Conservation (phyloP, 2,797 vertebrate genomes). For the Tadarida brasiliensis region DNA sequence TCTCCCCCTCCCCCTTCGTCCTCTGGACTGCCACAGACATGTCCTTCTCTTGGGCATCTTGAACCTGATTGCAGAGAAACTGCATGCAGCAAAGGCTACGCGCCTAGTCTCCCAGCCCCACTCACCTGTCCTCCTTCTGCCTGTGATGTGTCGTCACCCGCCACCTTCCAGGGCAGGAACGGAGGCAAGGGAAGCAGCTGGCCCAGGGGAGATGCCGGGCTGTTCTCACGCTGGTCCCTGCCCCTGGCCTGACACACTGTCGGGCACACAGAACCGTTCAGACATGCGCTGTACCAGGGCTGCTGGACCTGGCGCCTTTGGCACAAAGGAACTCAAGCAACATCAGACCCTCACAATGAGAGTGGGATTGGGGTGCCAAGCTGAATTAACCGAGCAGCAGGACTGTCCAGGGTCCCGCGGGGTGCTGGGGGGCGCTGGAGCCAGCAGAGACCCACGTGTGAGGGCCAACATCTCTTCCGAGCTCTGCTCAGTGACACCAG, state of each 20-base stretch:
- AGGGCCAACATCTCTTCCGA: background rate
- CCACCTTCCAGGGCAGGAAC: background rate
- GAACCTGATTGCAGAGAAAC: background rate
- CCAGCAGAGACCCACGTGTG: background rate
- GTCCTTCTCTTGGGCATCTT: background rate
- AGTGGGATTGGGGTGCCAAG: background rate
- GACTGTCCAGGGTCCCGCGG: background rate
- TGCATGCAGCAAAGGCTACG: background rate
- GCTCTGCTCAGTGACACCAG: background rate
- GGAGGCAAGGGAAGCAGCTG: background rate
- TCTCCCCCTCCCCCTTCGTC: background rate
- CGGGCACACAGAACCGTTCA: background rate
- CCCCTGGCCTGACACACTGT: background rate
- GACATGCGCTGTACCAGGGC: background rate
- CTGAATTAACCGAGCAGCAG: background rate
- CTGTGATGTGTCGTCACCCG: background rate
- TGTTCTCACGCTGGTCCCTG: background rate
- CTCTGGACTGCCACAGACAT: background rate
- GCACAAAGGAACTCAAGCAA: background rate
- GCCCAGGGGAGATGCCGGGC: background rate
- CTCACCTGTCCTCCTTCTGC: no score
- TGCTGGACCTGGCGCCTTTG: background rate
- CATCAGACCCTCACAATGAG: background rate
- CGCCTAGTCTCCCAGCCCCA: background rate
- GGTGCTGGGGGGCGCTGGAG: background rate